Evolutionary conservation across 1,140 invertebrate species (phyloP).

Genomic region (Paralvinella palmiformis): DNA sequence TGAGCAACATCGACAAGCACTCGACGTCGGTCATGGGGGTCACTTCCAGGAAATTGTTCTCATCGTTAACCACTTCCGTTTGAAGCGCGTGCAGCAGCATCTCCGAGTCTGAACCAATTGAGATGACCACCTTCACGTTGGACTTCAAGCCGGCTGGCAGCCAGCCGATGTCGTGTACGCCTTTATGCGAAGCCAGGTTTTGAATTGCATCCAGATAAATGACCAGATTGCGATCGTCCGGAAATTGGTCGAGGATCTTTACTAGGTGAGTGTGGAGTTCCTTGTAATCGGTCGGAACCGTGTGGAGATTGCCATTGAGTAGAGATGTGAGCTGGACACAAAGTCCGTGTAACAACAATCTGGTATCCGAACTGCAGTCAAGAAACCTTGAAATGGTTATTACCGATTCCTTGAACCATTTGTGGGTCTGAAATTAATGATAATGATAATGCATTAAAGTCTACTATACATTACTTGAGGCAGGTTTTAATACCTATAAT

Average conservation of each 20-base stretch:
- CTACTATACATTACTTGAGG: too few relatives aligned
- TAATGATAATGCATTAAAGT: too few relatives aligned
- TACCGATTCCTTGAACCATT: conserved; percentile 21
- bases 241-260: conserved; percentile 29
- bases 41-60: conserved; percentile 30
- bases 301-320: conserved; percentile 19
- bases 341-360: conserved; percentile 87
- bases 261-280: conserved; percentile 33
- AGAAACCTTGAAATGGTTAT: conserved; percentile 79
- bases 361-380: conserved; percentile 89
- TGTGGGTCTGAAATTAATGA: conserved; percentile 55
- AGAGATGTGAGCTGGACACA: conserved; percentile 60
- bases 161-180: conserved; percentile 37
- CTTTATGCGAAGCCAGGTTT: conserved; percentile 30
- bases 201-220: conserved; percentile 42
- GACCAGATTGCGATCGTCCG: conserved; percentile 30
- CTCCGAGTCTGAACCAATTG: conserved; percentile 26
- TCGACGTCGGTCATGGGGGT: conserved; percentile 22
- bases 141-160: conserved; percentile 30
- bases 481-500: too few relatives aligned
- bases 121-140: conserved; percentile 44
- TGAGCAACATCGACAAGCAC: conserved; percentile 27
- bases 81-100: conserved; percentile 27
- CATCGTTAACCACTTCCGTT: conserved; percentile 23
- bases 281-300: conserved; percentile 31